phyloP scores from a whole-genome alignment of 2,113 vertebrate species.

The Labeo catla region DNA sequence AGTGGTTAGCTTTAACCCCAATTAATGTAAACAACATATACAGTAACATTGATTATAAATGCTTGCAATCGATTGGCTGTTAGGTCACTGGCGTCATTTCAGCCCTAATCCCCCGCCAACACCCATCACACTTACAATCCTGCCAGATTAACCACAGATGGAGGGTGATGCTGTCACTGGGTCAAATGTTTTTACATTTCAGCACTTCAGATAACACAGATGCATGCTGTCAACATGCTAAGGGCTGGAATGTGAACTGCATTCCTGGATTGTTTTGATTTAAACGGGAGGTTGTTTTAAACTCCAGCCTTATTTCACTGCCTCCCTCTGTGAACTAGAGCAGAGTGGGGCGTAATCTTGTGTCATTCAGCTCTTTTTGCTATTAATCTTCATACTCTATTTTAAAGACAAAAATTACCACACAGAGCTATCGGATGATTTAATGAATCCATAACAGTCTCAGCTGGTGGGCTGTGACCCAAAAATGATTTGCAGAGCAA shows the following conservation, averaged over 20 bases:
- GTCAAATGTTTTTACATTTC: neutral
- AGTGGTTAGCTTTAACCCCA: neutral
- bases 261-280: neutral
- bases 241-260: neutral
- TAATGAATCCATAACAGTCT: neutral
- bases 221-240: neutral
- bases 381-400: neutral
- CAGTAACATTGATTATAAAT: neutral
- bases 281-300: neutral
- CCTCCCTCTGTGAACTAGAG: neutral
- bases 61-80: neutral
- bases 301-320: neutral
- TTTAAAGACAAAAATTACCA: neutral
- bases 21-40: neutral
- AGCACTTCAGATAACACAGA: neutral
- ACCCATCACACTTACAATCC: neutral
- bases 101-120: neutral
- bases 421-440: neutral
- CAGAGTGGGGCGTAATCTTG: neutral
- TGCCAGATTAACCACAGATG: neutral
- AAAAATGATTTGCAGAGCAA: neutral
- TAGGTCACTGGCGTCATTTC: neutral
- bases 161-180: conserved; percentile 10
- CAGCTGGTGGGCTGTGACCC: neutral
- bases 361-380: neutral